These are phyloP conservation scores for Lepus timidus DNA, from an alignment of 2,113 vertebrate genomes.

Conservation along the genomic window DNA sequence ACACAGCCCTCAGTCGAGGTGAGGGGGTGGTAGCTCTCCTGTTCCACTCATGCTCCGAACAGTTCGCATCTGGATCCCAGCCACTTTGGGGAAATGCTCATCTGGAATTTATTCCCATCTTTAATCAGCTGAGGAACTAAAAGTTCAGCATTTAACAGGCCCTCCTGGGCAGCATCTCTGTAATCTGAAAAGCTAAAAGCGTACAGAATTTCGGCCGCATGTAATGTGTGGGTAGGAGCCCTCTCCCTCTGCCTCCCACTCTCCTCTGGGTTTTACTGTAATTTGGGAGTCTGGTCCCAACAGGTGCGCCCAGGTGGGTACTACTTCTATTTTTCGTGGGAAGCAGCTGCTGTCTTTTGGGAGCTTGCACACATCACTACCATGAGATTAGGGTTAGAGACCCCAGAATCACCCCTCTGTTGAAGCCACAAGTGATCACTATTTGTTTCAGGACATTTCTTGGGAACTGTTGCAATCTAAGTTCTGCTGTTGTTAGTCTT, in stretches of 20 bases:
- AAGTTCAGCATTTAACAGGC: not conserved
- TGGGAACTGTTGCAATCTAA: not conserved
- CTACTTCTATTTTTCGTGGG: not conserved
- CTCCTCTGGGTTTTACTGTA: not conserved
- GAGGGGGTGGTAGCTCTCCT: not conserved
- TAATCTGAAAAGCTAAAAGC: not conserved
- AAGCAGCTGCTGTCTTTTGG: not conserved
- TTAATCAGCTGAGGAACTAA: not conserved
- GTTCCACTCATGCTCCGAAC: not conserved
- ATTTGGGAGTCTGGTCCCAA: not conserved
- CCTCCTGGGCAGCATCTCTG: not conserved
- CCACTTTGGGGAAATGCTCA: not conserved
- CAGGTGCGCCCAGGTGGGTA: too few relatives aligned
- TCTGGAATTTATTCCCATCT: not conserved
- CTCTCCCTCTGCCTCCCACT: not conserved
- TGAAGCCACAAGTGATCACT: not conserved
- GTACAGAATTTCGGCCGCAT: not conserved
- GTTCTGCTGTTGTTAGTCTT: slow-evolving; percentile 2
- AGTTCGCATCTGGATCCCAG: not conserved
- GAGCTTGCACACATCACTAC: fast-evolving
- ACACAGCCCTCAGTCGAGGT: too few relatives aligned
- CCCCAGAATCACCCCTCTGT: not conserved
- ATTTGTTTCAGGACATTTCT: not conserved
- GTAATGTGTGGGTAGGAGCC: not conserved
- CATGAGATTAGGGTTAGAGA: not conserved